Evolutionary conservation across 2,113 vertebrate genomes (phyloP).

Genomic region (Pelecanus crispus): DNA sequence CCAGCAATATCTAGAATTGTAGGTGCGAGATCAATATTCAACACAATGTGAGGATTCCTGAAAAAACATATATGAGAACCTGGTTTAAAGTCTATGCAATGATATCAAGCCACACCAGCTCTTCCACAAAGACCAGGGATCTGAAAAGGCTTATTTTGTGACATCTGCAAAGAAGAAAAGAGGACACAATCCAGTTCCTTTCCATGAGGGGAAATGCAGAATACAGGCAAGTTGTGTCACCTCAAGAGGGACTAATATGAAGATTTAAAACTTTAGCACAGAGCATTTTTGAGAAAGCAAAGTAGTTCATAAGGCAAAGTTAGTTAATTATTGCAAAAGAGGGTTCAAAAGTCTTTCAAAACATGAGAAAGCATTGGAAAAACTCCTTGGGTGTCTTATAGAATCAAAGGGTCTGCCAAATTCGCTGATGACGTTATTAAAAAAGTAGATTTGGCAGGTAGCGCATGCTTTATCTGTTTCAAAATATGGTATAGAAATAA

Average conservation of each 20-base stretch:
- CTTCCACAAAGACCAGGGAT: neutral
- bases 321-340: neutral
- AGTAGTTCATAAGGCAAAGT: neutral
- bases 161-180: neutral
- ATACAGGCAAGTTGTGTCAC: neutral
- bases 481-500: neutral
- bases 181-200: neutral
- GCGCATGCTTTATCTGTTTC: neutral
- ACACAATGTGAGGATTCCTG: constrained; percentile 91
- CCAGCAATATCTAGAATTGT: constrained; percentile 96
- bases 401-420: neutral
- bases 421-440: neutral
- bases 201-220: neutral
- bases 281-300: neutral
- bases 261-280: neutral
- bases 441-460: neutral
- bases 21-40: constrained; percentile 94
- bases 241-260: neutral
- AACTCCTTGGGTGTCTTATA: neutral
- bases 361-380: neutral
- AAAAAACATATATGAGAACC: neutral
- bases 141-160: neutral
- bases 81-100: neutral
- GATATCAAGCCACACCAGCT: neutral
- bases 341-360: neutral